phyloP scores from a whole-genome alignment of 2,888 invertebrate genomes.

The Amaurobius ferox region DNA sequence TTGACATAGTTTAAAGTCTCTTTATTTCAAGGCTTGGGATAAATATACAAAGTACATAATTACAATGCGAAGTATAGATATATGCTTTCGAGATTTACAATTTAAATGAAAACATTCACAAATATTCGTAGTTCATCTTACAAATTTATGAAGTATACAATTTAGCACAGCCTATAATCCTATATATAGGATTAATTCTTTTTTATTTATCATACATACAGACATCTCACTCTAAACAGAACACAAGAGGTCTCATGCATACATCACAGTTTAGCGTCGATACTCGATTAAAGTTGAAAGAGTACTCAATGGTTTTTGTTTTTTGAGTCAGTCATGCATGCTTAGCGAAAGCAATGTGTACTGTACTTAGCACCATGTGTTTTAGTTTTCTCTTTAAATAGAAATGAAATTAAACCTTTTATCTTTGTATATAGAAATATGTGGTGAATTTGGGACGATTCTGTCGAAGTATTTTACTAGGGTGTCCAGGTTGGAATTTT shows the following conservation, averaged over 20 bases:
- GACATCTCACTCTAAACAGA: constrained; percentile 7
- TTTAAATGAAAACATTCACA: constrained; percentile 48
- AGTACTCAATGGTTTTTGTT: constrained; percentile 1
- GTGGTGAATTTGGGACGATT: too few relatives aligned
- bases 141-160: constrained; percentile 40
- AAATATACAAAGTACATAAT: constrained; percentile 72
- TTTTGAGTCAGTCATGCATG: background rate
- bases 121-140: constrained; percentile 47
- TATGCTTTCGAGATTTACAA: constrained; percentile 53
- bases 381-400: background rate
- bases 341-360: background rate
- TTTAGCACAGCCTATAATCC: constrained; percentile 45
- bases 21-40: constrained; percentile 72
- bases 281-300: constrained; percentile 22
- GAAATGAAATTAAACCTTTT: too few relatives aligned
- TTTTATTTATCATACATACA: background rate
- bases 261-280: constrained; percentile 49
- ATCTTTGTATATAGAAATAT: too few relatives aligned
- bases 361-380: constrained; percentile 53
- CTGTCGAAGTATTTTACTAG: too few relatives aligned
- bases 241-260: constrained; percentile 29
- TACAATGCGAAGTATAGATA: constrained; percentile 65
- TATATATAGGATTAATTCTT: background rate
- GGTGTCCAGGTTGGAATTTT: too few relatives aligned
- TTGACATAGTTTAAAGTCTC: constrained; percentile 64